Percentiles rank a stretch among this genome's conserved stretches.
These are phyloP conservation scores for Eumacrocentrus americanus DNA, from an alignment of 2,888 invertebrate genomes.

Conservation along the genomic window DNA sequence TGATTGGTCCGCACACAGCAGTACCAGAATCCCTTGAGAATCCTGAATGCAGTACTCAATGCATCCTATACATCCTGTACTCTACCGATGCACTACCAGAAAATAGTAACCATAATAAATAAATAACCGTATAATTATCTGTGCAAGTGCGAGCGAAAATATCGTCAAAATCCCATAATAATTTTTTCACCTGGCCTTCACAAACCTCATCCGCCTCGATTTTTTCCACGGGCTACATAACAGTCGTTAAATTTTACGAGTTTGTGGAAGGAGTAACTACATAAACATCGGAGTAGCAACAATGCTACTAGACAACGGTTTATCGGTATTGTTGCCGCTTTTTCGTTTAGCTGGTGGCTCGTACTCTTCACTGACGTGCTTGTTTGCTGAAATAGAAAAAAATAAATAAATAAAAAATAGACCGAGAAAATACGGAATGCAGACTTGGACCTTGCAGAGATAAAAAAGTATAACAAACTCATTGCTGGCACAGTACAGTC, in stretches of 20 bases:
- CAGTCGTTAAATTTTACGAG: conserved; percentile 38
- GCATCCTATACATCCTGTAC: too few relatives aligned
- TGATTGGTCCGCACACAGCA: too few relatives aligned
- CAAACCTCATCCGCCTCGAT: neutral
- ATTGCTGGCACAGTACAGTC: neutral
- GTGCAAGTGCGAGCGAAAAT: conserved; percentile 10
- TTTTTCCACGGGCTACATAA: conserved; percentile 17
- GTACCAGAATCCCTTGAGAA: too few relatives aligned
- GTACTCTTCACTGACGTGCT: neutral
- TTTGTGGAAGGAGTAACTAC: conserved; percentile 34
- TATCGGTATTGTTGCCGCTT: conserved; percentile 18
- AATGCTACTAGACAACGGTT: conserved; percentile 33
- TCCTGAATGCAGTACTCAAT: too few relatives aligned
- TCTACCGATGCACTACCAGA: neutral
- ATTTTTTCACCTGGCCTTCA: conserved; percentile 10
- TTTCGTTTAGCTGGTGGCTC: neutral
- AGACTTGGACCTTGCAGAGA: neutral
- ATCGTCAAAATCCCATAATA: conserved; percentile 18
- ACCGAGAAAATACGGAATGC: neutral
- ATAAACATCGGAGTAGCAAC: conserved; percentile 36
- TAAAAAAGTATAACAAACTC: neutral
- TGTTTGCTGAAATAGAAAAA: too few relatives aligned
- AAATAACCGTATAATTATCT: neutral
- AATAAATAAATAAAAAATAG: neutral
- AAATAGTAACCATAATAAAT: neutral